Evolutionary conservation across 2,113 vertebrate genomes (phyloP).

Genomic region (human): DNA sequence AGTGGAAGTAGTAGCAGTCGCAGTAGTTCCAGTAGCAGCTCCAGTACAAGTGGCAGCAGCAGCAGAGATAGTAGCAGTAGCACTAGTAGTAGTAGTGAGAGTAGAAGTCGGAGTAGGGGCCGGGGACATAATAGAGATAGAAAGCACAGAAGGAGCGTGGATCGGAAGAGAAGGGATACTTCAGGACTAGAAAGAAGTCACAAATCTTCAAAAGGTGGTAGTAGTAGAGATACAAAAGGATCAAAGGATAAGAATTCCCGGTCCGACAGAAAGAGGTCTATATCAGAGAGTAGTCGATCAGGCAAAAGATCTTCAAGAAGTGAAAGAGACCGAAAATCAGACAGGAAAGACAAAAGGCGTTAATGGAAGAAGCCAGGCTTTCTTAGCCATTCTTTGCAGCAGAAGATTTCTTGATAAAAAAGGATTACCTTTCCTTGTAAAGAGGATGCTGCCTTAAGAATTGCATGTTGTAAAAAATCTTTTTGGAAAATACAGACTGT

Average conservation of each 20-base stretch:
- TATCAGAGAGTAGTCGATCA: constrained; percentile 92
- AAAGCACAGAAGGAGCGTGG: constrained; percentile 89
- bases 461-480: constrained; percentile 90
- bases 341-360: constrained; percentile 98
- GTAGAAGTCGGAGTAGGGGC: constrained; percentile 88
- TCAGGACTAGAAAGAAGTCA: constrained; percentile 89
- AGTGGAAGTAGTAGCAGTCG: constrained; percentile 91
- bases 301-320: constrained; percentile 91
- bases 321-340: constrained; percentile 97
- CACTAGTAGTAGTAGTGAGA: constrained; percentile 90
- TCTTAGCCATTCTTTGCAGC: constrained; percentile 88
- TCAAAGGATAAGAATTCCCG: constrained; percentile 92
- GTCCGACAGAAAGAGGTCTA: constrained; percentile 92
- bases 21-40: constrained; percentile 90
- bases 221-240: constrained; percentile 90
- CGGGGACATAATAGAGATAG: constrained; percentile 88
- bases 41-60: constrained; percentile 88
- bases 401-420: constrained; percentile 88
- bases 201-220: constrained; percentile 92
- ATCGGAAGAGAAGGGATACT: constrained; percentile 90
- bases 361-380: constrained; percentile 89
- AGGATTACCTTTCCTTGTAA: constrained; percentile 85
- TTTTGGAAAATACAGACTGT: constrained; percentile 88
- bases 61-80: constrained; percentile 91
- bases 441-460: constrained; percentile 91